Base-by-base conservation (phyloP, 2,113 vertebrate genomes). In the Hepsetus odoe region DNA sequence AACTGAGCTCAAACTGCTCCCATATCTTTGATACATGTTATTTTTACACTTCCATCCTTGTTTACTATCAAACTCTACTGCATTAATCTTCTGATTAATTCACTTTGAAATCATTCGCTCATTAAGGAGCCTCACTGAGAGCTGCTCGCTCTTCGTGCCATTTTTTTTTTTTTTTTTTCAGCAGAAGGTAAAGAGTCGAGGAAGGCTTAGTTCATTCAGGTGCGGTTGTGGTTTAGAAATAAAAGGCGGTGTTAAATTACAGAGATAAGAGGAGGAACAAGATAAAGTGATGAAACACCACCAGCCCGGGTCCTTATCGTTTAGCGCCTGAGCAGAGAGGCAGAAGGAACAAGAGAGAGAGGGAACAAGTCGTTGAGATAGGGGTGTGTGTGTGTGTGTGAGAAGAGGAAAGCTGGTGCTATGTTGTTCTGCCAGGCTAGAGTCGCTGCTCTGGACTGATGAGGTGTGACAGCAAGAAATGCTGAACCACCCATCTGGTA, bases 231-330 rank as follows among this genome's bases (percentile, higher is more conserved):
- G 64, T 79, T 74, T 61, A 74, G 77, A 81, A 86, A 86, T 83
- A 89, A 88, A 80, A 87, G 84, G 80, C 61, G 84, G 87, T 87
- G 86, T 89, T 83, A 84, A 80, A 84, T 88, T 85, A 87, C 83
- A 84, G 62, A 7, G 88, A 90, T 91, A 91, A 88, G 80, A 33
- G 42, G 56, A 84, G 80, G 80, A 86, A 85, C 87, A 88, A 86
- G 90, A 92, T 91, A 91, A 90, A 86, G 77, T 76, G 82, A 85
- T 83, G 84, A 86, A 86, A 79, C 55, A 55, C 55, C 38, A 44
- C 38, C 77, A 73, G 20, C 76, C 38, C 26, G 35, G 26, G 77
- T 72, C 74, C 87, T 87, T 89, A 90, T 90, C 85, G 40, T 62
- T 68, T 82, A 42, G 35, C 77, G 76, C 82, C 72, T 81, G 51